Evolutionary conservation across 2,113 vertebrate genomes (phyloP), one percentile per base, ranked within the genome.

Genomic region (Mixornis gularis): DNA sequence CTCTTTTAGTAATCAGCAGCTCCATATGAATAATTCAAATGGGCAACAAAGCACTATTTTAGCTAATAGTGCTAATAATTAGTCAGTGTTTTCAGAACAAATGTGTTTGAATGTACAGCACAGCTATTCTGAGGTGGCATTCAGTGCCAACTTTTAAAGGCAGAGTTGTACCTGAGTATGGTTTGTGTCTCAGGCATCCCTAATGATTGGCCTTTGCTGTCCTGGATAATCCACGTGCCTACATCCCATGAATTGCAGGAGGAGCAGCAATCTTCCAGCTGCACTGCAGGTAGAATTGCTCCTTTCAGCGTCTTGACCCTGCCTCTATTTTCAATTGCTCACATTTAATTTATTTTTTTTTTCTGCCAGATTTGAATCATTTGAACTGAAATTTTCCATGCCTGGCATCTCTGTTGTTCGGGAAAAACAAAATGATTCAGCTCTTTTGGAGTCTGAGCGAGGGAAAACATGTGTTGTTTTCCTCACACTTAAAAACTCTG

Each of bases 401-500:
- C 55, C 78, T 72, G 66, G 29, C 44, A 15, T 87, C 51, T 92
- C 55, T 70, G 73, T 89, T 87, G 66, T 90, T 96, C 3, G 4
- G 4, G 73, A 72, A 76, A 87, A 90, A 49, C 84, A 91, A 73
- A 93, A 56, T 93, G 91, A 92, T 86, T 96, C 92, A 96, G 87
- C 66, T 56, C 0, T 77, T 94, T 91, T 1, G 10, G 84, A 76
- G 74, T 4, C 26, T 15, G 80, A 62, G 30, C 20, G 36, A 82
- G 59, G 55, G 59, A 87, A 85, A 94, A 87, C 94, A 95, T 95
- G 89, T 94, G 84, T 64, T 96, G 91, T 94, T 96, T 85, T 93
- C 51, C 87, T 90, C 59, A 36, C 43, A 20, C 34, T 60, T 86
- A 40, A 59, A 79, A 87, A 24, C 77, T 83, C 51, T 43, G 41